phyloP scores from a whole-genome alignment of 2,113 vertebrate species.

The Hemichromis elongatus region DNA sequence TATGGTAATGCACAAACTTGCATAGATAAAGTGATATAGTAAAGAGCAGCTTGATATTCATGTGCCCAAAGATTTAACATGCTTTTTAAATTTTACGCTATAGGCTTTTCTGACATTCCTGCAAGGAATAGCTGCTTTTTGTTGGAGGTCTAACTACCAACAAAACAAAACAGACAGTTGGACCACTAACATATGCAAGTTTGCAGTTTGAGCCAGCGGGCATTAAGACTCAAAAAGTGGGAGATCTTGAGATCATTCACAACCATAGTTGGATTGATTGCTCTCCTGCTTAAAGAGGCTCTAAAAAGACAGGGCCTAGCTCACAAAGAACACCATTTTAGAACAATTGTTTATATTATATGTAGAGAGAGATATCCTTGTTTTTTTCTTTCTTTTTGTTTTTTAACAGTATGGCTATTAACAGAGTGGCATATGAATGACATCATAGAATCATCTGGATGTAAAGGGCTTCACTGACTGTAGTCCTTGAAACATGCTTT shows the following conservation, averaged over 20 bases:
- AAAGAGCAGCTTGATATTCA: slow-evolving; percentile 44
- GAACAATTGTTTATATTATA: not conserved
- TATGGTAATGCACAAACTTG: slow-evolving; percentile 68
- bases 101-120: slow-evolving; percentile 31
- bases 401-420: slow-evolving; percentile 43
- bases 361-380: not conserved
- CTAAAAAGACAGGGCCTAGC: not conserved
- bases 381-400: not conserved
- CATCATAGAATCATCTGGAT: slow-evolving; percentile 64
- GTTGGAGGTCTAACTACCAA: slow-evolving; percentile 18
- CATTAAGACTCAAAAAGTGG: not conserved
- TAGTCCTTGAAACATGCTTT: slow-evolving; percentile 32
- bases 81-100: slow-evolving; percentile 27
- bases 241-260: not conserved
- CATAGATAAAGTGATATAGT: slow-evolving; percentile 70
- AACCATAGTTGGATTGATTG: not conserved
- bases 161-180: slow-evolving; percentile 30
- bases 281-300: not conserved
- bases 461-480: slow-evolving; percentile 57
- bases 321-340: slow-evolving; percentile 19
- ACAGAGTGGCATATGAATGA: slow-evolving; percentile 50
- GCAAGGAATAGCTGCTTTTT: slow-evolving; percentile 37
- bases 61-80: slow-evolving; percentile 36
- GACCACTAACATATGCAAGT: slow-evolving; percentile 62
- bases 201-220: slow-evolving; percentile 28